Percentiles rank a stretch among this genome's conserved stretches.
These are phyloP conservation scores for Nemotelus nigrinus DNA, from an alignment of 2,888 invertebrate genomes.

Conservation along the genomic window DNA sequence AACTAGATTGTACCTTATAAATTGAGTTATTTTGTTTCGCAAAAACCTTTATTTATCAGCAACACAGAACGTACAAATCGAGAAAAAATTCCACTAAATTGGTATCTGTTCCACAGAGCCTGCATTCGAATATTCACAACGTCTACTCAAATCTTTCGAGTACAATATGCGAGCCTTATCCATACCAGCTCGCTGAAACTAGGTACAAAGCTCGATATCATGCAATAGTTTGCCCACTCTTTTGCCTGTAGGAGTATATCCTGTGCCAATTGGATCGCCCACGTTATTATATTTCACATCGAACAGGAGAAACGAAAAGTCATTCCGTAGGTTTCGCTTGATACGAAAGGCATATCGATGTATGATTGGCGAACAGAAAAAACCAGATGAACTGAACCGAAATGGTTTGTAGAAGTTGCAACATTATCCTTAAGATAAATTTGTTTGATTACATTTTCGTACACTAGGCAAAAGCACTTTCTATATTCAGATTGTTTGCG, in stretches of 20 bases:
- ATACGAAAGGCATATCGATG: not conserved
- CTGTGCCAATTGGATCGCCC: conserved; percentile 35
- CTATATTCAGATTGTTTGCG: conserved; percentile 18
- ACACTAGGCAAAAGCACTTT: conserved; percentile 27
- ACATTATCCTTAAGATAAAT: conserved; percentile 28
- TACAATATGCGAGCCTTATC: conserved; percentile 29
- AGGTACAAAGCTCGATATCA: not conserved
- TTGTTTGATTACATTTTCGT: conserved; percentile 32
- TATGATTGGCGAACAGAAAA: conserved; percentile 31
- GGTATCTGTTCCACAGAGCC: not conserved
- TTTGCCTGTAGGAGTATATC: conserved; percentile 10
- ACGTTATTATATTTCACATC: conserved; percentile 10
- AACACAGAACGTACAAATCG: conserved; percentile 1
- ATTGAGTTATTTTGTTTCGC: not conserved
- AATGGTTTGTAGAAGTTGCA: conserved; percentile 4
- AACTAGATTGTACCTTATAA: no score
- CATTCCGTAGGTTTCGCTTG: not conserved
- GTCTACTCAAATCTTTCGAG: not conserved
- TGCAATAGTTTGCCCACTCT: no score
- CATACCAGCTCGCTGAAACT: conserved; percentile 13
- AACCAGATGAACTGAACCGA: not conserved
- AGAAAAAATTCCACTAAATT: conserved; percentile 1
- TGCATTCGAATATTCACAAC: no score
- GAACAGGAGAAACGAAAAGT: not conserved
- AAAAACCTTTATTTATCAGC: not conserved